Conservation (phyloP, 1,140 invertebrate genomes). For the Oreohelix idahoensis region DNA sequence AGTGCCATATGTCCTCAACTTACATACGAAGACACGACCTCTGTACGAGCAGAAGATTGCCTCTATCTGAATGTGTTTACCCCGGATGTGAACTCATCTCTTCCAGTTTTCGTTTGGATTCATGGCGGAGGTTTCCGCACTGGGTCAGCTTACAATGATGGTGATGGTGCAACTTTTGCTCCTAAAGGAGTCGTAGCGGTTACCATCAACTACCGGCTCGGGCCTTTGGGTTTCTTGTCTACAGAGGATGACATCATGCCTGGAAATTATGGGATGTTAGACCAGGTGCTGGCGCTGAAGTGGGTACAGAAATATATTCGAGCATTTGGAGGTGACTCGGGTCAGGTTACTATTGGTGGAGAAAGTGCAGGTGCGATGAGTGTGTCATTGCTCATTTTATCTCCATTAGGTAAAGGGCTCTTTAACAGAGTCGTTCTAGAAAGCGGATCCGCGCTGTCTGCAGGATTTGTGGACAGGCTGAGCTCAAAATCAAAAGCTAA, state of each 20-base stretch:
- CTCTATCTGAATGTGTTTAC: constrained; percentile 89
- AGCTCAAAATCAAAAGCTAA: not conserved
- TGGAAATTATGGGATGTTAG: constrained; percentile 95
- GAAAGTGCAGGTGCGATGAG: constrained; percentile 87
- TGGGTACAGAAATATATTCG: constrained; percentile 93
- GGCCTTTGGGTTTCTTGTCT: constrained; percentile 80
- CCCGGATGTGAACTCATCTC: constrained; percentile 73
- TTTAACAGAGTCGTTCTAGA: constrained; percentile 41
- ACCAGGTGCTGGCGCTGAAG: constrained; percentile 89
- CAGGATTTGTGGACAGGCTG: not conserved
- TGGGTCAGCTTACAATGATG: constrained; percentile 84
- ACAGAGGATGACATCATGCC: constrained; percentile 92
- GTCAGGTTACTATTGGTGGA: constrained; percentile 91
- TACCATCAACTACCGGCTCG: constrained; percentile 34
- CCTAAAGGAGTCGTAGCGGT: constrained; percentile 80
- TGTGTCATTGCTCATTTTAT: constrained; percentile 35
- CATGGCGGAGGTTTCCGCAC: constrained; percentile 94
- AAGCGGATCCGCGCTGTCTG: constrained; percentile 33
- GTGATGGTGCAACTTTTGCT: constrained; percentile 84
- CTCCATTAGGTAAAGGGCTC: constrained; percentile 24
- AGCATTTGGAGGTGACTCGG: constrained; percentile 89
- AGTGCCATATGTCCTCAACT: constrained; percentile 11
- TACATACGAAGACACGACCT: not conserved
- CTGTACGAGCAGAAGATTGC: constrained; percentile 83
- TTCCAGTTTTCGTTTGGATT: constrained; percentile 90